phyloP scores from a whole-genome alignment of 2,888 invertebrate species.

The Clepsis dumicolana region DNA sequence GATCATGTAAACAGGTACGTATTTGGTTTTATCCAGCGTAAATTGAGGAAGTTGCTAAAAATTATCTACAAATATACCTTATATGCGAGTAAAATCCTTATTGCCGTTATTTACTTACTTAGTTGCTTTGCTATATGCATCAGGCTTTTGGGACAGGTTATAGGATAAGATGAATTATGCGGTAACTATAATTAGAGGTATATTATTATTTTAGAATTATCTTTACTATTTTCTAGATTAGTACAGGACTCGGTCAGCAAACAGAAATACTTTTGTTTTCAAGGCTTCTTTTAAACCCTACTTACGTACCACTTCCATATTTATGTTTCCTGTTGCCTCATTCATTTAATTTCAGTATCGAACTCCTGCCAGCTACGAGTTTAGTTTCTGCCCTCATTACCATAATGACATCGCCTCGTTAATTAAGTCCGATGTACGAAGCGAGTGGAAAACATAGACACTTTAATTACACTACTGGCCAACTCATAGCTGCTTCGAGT shows the following conservation, averaged over 20 bases:
- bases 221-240: no score
- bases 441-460: slow-evolving; percentile 29
- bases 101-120: no score
- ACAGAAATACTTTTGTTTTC: no score
- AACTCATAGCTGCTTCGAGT: slow-evolving; percentile 2
- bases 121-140: no score
- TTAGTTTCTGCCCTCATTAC: slow-evolving; percentile 15
- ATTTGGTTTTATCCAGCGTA: no score
- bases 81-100: no score
- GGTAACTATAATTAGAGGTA: no score
- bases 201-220: no score
- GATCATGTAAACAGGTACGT: no score
- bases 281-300: neutral
- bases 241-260: no score
- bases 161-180: neutral
- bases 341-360: slow-evolving; percentile 2
- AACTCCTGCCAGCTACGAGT: neutral
- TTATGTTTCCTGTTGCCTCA: slow-evolving; percentile 21
- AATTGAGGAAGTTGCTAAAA: no score
- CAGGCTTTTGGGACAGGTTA: neutral
- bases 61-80: no score
- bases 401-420: slow-evolving; percentile 24
- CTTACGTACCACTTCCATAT: neutral
- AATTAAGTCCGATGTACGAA: slow-evolving; percentile 21
- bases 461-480: slow-evolving; percentile 21